A percentile compares a stretch with the other conserved stretches of the same genome.
Evolutionary conservation across 2,797 vertebrate species (phyloP).

Genomic region (Enteromius trimaculatus): DNA sequence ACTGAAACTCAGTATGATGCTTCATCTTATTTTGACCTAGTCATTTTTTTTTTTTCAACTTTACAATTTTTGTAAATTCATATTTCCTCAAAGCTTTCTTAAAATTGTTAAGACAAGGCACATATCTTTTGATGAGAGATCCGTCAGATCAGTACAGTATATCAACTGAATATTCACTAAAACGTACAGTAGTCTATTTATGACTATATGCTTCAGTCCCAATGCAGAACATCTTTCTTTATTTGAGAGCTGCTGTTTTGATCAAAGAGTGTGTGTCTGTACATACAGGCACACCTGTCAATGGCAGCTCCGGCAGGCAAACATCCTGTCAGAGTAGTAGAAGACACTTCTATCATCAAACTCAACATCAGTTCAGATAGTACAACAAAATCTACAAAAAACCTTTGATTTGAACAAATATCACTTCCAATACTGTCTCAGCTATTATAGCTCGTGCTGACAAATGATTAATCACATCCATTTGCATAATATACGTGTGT

Average conservation of each 20-base stretch:
- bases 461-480: too few relatives aligned
- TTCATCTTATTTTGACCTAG: too few relatives aligned
- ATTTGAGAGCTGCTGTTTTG: background rate
- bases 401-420: background rate
- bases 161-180: background rate
- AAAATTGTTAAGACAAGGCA: too few relatives aligned
- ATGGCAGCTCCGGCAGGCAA: conserved; percentile 69
- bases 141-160: too few relatives aligned
- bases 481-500: too few relatives aligned
- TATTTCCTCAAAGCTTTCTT: too few relatives aligned
- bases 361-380: conserved; percentile 18
- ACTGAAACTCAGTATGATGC: too few relatives aligned
- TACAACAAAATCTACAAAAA: background rate
- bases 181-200: background rate
- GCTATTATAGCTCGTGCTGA: too few relatives aligned
- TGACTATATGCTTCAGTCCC: background rate
- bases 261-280: background rate
- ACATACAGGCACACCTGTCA: conserved; percentile 31
- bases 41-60: too few relatives aligned
- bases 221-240: background rate
- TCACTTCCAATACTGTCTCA: too few relatives aligned
- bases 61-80: too few relatives aligned
- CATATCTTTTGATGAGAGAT: too few relatives aligned
- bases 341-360: conserved; percentile 66
- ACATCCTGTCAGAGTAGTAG: conserved; percentile 71